Base-by-base conservation (phyloP, 2,797 vertebrate genomes). In the Pangasius krempfi region DNA sequence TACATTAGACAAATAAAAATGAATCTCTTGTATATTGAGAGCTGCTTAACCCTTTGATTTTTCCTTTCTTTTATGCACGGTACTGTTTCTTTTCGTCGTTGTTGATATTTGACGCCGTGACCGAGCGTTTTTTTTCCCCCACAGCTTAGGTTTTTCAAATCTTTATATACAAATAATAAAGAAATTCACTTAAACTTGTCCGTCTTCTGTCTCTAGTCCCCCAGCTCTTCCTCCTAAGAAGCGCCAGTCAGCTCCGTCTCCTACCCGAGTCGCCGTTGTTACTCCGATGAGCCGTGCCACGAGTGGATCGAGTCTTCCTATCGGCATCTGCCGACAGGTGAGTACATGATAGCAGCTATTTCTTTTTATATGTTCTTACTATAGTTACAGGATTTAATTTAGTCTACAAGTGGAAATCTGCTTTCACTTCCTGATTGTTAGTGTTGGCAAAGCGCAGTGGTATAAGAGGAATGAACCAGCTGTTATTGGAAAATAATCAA, bases 211-310 rank as follows among this genome's bases (percentile, higher is more conserved):
- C 92, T 97, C 96, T 91, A 97, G 97, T 89, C 97, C 98, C 22
- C 98, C 98, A 62, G 98, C 98, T 5, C 90, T 99, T 88, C 98
- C 98, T 3, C 98, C 98, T 37, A 99, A 99, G 94, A 99, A 99
- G 87, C 96, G 98, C 0, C 98, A 99, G 95, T 99, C 98, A 0
- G 98, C 97, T 0, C 96, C 98, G 1, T 99, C 98, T 33, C 98
- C 98, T 0, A 99, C 98, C 2, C 96, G 98, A 14, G 98, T 99
- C 80, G 98, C 98, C 0, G 97, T 99, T 1, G 98, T 99, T 13
- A 97, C 98, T 18, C 98, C 98, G 5, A 99, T 99, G 97, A 99
- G 98, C 90, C 96, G 98, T 84, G 95, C 96, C 81, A 96, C 95
- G 86, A 97, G 97, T 0, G 98, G 98, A 2, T 84, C 82, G 47